Percentiles rank a stretch among this genome's conserved stretches.
Conservation (phyloP, 1,140 invertebrate species). For the Anoplolepis gracilipes region DNA sequence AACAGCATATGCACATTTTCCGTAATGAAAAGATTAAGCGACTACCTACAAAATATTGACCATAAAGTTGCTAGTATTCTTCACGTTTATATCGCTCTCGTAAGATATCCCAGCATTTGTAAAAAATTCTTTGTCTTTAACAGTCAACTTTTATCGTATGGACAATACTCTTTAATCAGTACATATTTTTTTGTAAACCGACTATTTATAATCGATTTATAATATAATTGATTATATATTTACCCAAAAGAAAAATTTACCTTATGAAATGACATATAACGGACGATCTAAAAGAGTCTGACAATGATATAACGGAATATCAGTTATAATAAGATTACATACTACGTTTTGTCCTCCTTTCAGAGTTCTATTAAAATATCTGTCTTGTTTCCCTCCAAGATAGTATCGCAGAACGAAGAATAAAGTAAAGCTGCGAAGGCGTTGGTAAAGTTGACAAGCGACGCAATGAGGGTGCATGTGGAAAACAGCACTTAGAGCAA, state of each 20-base stretch:
- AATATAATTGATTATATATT: not conserved
- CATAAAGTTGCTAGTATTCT: not conserved
- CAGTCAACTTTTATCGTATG: not conserved
- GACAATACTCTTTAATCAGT: not conserved
- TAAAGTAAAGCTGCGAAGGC: constrained; percentile 27
- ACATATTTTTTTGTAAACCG: not conserved
- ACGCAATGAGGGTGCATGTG: constrained; percentile 67
- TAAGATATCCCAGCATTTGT: not conserved
- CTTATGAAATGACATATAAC: not conserved
- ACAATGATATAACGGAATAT: not conserved
- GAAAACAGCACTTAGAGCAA: constrained; percentile 80
- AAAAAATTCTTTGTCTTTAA: not conserved
- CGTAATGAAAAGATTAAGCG: not conserved
- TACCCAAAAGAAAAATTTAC: not conserved
- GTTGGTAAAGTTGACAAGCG: constrained; percentile 73
- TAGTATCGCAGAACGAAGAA: not conserved
- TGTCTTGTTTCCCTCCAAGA: not conserved
- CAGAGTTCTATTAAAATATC: constrained; percentile 11
- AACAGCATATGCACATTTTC: no score
- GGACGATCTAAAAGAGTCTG: not conserved
- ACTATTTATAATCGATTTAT: not conserved
- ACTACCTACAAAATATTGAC: constrained; percentile 8
- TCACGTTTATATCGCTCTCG: constrained; percentile 23
- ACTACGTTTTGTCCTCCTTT: not conserved
- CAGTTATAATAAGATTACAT: not conserved